These are phyloP conservation scores for Podiceps cristatus DNA, from an alignment of 2,113 vertebrate species.

Conservation along the genomic window DNA sequence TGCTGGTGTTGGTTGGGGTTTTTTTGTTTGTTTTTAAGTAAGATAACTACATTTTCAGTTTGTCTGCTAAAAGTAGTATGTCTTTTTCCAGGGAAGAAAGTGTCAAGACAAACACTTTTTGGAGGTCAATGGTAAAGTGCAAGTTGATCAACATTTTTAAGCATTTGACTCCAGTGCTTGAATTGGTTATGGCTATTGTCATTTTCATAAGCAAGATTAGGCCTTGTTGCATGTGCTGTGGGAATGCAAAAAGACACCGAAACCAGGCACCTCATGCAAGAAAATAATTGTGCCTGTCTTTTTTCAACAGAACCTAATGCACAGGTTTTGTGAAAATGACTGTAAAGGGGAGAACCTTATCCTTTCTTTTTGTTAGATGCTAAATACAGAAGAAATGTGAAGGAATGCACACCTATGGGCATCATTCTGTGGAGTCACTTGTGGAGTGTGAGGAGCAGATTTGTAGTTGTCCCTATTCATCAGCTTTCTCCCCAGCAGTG, in stretches of 20 bases:
- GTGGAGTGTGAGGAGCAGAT: too few species aligned
- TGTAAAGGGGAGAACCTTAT: too few species aligned
- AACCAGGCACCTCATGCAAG: rapidly evolving
- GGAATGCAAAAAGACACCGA: neutral
- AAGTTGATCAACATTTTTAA: neutral
- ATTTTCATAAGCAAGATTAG: neutral
- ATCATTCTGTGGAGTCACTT: neutral
- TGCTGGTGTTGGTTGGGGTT: too few species aligned
- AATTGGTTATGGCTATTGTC: neutral
- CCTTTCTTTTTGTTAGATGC: neutral
- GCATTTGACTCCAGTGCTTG: neutral
- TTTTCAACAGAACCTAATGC: neutral
- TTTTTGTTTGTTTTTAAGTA: neutral
- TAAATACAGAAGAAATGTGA: neutral
- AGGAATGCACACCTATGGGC: neutral
- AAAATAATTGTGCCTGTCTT: neutral
- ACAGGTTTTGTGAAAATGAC: neutral
- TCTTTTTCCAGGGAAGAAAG: neutral
- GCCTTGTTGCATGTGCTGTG: neutral
- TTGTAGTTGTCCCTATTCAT: neutral
- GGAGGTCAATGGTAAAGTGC: neutral
- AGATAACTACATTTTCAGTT: neutral
- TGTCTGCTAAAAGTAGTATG: neutral
- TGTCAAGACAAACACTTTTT: neutral
- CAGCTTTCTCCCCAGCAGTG: neutral